phyloP scores from a whole-genome alignment of 2,888 invertebrate species.

The Beris morrisii region DNA sequence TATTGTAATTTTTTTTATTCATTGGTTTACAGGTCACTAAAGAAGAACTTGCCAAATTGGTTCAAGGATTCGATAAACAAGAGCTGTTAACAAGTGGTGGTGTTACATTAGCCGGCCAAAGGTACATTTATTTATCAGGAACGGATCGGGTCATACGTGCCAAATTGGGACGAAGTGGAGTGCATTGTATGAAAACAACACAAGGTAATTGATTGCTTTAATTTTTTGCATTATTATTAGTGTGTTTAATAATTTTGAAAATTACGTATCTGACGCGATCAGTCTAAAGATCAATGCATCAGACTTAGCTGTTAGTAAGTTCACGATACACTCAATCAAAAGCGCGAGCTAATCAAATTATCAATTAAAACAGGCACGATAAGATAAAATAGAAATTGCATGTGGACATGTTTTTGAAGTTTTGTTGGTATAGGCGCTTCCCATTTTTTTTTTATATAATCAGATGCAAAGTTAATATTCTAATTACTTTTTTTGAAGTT shows the following conservation, averaged over 20 bases:
- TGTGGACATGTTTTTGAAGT: too few relatives aligned
- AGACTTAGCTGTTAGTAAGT: background rate
- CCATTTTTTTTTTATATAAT: too few relatives aligned
- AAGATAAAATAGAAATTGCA: too few relatives aligned
- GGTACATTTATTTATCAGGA: slow-evolving; percentile 94
- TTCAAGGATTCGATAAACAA: slow-evolving; percentile 87
- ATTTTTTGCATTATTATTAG: background rate
- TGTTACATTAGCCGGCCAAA: slow-evolving; percentile 86
- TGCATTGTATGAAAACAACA: slow-evolving; percentile 95
- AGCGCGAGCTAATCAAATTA: too few relatives aligned
- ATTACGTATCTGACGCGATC: background rate
- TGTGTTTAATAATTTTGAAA: slow-evolving; percentile 9
- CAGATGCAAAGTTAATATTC: too few relatives aligned
- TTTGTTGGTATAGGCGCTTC: too few relatives aligned
- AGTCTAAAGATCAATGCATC: slow-evolving; percentile 15
- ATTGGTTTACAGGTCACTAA: slow-evolving; percentile 72
- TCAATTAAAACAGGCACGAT: too few relatives aligned
- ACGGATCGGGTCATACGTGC: slow-evolving; percentile 92
- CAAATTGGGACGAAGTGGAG: slow-evolving; percentile 90
- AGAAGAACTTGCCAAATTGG: slow-evolving; percentile 88
- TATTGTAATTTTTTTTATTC: slow-evolving; percentile 16
- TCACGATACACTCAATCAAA: too few relatives aligned
- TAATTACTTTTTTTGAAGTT: too few relatives aligned
- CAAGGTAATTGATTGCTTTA: slow-evolving; percentile 65
- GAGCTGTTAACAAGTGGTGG: slow-evolving; percentile 87